These are phyloP conservation scores for Chaetophractus vellerosus DNA, from an alignment of 2,797 vertebrate genomes.

Conservation along the genomic window DNA sequence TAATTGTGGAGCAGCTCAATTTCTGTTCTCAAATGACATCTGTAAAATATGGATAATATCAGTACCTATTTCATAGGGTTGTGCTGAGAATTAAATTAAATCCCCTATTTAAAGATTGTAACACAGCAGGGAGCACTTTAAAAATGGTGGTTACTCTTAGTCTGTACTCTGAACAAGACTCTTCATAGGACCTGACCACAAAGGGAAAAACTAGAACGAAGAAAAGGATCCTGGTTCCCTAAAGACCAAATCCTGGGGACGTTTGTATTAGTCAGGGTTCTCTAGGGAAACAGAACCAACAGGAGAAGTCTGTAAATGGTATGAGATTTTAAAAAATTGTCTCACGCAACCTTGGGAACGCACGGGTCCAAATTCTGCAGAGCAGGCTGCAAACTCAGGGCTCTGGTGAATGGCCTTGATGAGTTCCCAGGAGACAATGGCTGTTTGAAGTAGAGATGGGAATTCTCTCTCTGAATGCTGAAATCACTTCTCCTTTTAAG, in stretches of 20 bases:
- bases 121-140: neutral
- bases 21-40: slow-evolving; percentile 14
- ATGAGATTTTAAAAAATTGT: too few relatives aligned
- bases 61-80: neutral
- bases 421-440: too few relatives aligned
- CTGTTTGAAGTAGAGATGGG: too few relatives aligned
- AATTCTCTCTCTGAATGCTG: too few relatives aligned
- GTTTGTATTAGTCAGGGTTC: too few relatives aligned
- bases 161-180: neutral
- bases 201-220: neutral
- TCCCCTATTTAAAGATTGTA: neutral
- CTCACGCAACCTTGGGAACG: too few relatives aligned
- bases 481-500: too few relatives aligned
- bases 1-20: neutral
- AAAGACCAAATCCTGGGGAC: neutral
- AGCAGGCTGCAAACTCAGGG: too few relatives aligned
- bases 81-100: neutral
- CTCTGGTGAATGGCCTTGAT: too few relatives aligned
- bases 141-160: neutral
- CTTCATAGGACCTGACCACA: neutral
- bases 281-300: too few relatives aligned
- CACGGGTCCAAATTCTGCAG: too few relatives aligned
- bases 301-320: too few relatives aligned
- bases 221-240: neutral
- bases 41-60: neutral